Percentiles rank a stretch among this genome's conserved stretches.
These are phyloP conservation scores for Euspilapteryx auroguttella DNA, from an alignment of 2,888 invertebrate genomes.

Conservation along the genomic window DNA sequence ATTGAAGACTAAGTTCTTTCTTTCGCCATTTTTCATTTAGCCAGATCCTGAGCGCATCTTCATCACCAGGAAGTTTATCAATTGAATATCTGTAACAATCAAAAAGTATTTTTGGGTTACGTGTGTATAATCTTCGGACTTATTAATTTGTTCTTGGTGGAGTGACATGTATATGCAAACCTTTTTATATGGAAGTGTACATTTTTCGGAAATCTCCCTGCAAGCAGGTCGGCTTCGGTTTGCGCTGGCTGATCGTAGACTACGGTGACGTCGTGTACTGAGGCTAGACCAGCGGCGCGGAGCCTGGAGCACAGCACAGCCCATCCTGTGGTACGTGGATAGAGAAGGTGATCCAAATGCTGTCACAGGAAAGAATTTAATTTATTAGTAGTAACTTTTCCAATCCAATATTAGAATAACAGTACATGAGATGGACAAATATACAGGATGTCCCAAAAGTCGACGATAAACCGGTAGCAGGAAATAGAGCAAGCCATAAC, in stretches of 20 bases:
- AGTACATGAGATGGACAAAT: no score
- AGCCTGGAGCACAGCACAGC: slow-evolving; percentile 61
- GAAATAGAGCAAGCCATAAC: no score
- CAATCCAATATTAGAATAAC: no score
- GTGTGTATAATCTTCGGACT: no score
- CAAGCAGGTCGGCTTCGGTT: slow-evolving; percentile 70
- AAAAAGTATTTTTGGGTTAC: no score
- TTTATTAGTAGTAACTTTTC: neutral
- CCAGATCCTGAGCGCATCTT: slow-evolving; percentile 62
- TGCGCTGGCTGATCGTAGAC: slow-evolving; percentile 80
- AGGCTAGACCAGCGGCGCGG: slow-evolving; percentile 64
- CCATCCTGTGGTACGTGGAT: slow-evolving; percentile 86
- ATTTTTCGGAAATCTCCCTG: slow-evolving; percentile 71
- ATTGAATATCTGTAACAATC: slow-evolving; percentile 62
- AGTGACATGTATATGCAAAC: no score
- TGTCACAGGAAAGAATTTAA: slow-evolving; percentile 12
- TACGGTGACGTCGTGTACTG: slow-evolving; percentile 86
- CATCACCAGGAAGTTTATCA: slow-evolving; percentile 59
- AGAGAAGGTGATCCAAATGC: slow-evolving; percentile 75
- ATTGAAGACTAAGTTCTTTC: slow-evolving; percentile 65
- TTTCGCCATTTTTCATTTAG: slow-evolving; percentile 66
- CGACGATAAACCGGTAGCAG: no score
- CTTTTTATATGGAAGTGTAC: slow-evolving; percentile 77
- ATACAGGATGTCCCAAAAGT: no score
- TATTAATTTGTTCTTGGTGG: no score